These are phyloP conservation scores for Notodonta dromedarius DNA, from an alignment of 2,888 invertebrate species.

Conservation along the genomic window DNA sequence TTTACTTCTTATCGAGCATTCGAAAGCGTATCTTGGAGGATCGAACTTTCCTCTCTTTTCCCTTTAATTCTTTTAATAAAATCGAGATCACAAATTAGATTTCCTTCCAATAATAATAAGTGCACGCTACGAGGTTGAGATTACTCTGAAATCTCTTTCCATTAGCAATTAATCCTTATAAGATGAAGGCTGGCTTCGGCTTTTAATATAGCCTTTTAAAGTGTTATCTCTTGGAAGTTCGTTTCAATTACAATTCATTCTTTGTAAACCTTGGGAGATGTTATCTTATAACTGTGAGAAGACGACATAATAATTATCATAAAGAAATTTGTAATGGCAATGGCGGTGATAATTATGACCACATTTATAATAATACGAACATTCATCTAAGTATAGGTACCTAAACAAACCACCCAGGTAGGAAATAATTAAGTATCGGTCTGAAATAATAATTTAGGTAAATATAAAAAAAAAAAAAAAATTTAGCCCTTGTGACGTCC, in stretches of 20 bases:
- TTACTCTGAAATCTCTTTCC: conserved; percentile 35
- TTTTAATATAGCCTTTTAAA: conserved; percentile 38
- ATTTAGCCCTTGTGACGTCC: no score
- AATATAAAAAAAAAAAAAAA: no score
- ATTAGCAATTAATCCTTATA: conserved; percentile 45
- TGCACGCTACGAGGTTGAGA: conserved; percentile 9
- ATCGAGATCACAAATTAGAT: conserved; percentile 4
- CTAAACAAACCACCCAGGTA: no score
- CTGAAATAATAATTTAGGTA: no score
- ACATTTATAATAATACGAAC: no score
- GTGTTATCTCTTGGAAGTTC: conserved; percentile 34
- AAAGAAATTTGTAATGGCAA: no score
- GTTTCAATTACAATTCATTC: neutral
- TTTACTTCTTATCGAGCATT: neutral
- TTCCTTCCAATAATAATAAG: conserved; percentile 23
- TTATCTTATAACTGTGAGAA: neutral
- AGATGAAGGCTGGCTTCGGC: conserved; percentile 33
- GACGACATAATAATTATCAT: neutral
- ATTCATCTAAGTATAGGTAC: no score
- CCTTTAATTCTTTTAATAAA: neutral
- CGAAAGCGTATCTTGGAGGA: neutral
- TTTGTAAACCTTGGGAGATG: neutral
- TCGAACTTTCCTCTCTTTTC: neutral
- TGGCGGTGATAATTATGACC: no score
- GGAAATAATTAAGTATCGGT: no score